phyloP scores from a whole-genome alignment of 1,140 invertebrate genomes.

The Muscidifurax raptorellus region DNA sequence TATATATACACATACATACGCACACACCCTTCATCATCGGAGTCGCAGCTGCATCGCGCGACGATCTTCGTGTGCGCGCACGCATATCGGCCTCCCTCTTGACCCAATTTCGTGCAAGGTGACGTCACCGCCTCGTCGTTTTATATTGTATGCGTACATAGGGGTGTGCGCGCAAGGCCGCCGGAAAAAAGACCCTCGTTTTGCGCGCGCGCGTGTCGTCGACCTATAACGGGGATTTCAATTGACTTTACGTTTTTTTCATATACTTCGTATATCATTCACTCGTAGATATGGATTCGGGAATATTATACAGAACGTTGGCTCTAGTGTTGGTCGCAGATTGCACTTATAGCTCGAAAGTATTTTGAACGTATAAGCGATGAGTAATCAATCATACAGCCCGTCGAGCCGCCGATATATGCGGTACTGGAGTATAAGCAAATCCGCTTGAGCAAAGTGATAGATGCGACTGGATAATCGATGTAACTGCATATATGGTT shows the following conservation, averaged over 20 bases:
- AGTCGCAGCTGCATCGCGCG: neutral
- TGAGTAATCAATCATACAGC: neutral
- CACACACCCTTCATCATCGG: neutral
- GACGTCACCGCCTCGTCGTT: slow-evolving; percentile 50
- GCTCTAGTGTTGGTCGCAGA: no score
- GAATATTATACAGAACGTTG: no score
- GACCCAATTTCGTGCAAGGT: slow-evolving; percentile 37
- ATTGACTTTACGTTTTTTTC: neutral
- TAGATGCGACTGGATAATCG: neutral
- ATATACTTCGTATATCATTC: neutral
- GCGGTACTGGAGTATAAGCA: neutral
- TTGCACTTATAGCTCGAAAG: neutral
- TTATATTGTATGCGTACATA: neutral
- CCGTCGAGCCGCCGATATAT: neutral
- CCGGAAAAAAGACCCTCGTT: neutral
- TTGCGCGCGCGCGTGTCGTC: neutral
- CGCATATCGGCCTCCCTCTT: slow-evolving; percentile 27
- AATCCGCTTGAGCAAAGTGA: neutral
- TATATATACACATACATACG: no score
- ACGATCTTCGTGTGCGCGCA: neutral
- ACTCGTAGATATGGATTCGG: no score
- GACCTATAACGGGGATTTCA: neutral
- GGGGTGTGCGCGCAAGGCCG: neutral
- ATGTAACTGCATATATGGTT: neutral
- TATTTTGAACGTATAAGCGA: neutral